phyloP scores from a whole-genome alignment of 2,113 vertebrate species.

The Erythrolamprus reginae region DNA sequence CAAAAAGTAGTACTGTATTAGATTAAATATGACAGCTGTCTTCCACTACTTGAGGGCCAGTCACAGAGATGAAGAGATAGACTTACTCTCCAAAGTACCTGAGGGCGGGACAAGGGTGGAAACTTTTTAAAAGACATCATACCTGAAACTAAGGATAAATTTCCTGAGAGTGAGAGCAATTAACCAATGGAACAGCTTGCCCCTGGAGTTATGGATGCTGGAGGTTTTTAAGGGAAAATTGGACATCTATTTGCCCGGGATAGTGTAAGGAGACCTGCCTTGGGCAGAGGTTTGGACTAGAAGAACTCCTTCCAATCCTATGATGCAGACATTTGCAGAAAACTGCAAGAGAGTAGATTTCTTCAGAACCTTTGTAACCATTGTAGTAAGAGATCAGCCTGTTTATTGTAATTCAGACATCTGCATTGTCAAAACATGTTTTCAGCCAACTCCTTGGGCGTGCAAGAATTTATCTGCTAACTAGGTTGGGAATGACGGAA shows the following conservation, averaged over 20 bases:
- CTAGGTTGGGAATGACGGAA: too few relatives aligned
- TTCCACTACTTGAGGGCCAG: background rate
- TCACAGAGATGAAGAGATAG: background rate
- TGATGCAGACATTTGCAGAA: background rate
- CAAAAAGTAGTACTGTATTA: background rate
- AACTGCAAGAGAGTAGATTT: background rate
- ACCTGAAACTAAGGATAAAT: background rate
- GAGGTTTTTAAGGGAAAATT: background rate
- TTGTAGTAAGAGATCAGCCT: background rate
- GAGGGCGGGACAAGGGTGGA: background rate
- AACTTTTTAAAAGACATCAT: background rate
- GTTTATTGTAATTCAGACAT: background rate
- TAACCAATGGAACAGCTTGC: background rate
- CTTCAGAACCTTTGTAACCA: background rate
- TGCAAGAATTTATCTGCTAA: background rate
- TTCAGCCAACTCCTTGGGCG: background rate
- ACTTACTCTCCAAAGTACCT: background rate
- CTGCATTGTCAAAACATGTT: background rate
- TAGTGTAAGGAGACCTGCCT: background rate
- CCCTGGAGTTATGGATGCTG: background rate
- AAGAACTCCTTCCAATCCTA: background rate
- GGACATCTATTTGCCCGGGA: background rate
- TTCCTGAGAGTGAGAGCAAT: background rate
- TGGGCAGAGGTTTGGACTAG: background rate
- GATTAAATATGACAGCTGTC: background rate